Base-by-base conservation (phyloP, 2,113 vertebrate species). In the Paradoxurus hermaphroditus region DNA sequence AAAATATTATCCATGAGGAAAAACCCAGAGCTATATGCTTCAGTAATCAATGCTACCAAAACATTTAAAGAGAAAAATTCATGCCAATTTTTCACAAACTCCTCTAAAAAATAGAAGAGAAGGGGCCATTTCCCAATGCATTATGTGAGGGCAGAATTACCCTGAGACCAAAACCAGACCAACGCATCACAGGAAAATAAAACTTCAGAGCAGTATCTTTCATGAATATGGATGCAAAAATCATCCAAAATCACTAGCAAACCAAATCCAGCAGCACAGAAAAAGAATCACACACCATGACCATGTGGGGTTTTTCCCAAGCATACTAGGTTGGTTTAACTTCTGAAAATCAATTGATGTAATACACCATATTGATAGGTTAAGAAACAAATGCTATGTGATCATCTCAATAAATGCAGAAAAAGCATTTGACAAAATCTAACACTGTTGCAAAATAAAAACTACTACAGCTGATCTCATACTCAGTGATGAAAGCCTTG, bases 21-120 rank as follows among this genome's bases (percentile, higher is more conserved):
- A 83, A 77, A 53, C 16, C 44, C 73, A 90, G 11, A 3, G 4
- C 51, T 16, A 70, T 34, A 39, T 67, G 13, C 4, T 53, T 91
- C 77, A 41, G 49, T 86, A 25, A 59, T 82, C 36, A 94, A 91
- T 94, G 92, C 65, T 72, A 78, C 36, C 5, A 86, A 90, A 51
- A 82, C 14, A 86, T 86, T 82, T 92, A 51, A 96, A 95, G 44
- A 75, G 59, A 3, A 93, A 95, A 93, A 95, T 53, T 34, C 63
- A 41, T 82, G 49, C 13, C 19, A 94, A 39, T 68, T 88, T 89
- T 95, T 79, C 31, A 81, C 15, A 53, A 82, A 86, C 19, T 46
- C 75, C 4, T 88, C 72, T 62, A 91, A 67, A 96, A 85, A 62
- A 67, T 49, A 88, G 39, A 90, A 25, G 3, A 94, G 14, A 4